Base-by-base conservation (phyloP, 2,888 invertebrate genomes). In the Epinotia demarniana region DNA sequence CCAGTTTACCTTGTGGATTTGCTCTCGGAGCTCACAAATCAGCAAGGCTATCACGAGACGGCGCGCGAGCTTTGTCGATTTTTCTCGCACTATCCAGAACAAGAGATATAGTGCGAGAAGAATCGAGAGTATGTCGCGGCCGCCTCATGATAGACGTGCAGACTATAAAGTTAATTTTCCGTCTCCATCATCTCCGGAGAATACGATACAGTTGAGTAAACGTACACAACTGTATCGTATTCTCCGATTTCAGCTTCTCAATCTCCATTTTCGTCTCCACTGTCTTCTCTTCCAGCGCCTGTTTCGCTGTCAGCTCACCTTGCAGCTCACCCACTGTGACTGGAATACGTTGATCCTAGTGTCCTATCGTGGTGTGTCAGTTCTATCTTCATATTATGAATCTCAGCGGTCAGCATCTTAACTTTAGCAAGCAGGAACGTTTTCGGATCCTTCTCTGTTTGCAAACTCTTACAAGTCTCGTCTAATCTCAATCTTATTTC, bases 221-320 rank as follows among this genome's bases (percentile, higher is more conserved):
- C 87, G 98, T 97, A 19, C 97, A 98, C 98, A 98, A 99, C 87
- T 99, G 98, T 0, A 97, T 96, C 0, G 98, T 98, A 90, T 99
- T 99, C 92, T 99, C 98, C 0, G 97, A 96, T 92, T 99, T 98
- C n/a, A 98, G 92, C 81, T 96, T 95, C 87, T 99, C 98, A 80
- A 98, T 90, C 95, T 98, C 91, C 87, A 94, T 92, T 83, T 88
- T 92, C 16, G 85, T 80, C 78, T 93, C 93, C 0, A 92, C 92
- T 27, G 91, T 88, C 78, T 89, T 92, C 76, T 94, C 94, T 80
- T 92, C 93, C 72, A 94, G 73, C 1, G 93, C 92, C 80, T 94
- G 94, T 80, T 93, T 94, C 0, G 92, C 92, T 61, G 93, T 92
- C 70, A 92, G 83, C 81, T 94, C 94, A 76, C 94, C 94, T 80